These are phyloP conservation scores for Tragelaphus strepsiceros DNA, from an alignment of 2,113 vertebrate genomes.

Conservation along the genomic window DNA sequence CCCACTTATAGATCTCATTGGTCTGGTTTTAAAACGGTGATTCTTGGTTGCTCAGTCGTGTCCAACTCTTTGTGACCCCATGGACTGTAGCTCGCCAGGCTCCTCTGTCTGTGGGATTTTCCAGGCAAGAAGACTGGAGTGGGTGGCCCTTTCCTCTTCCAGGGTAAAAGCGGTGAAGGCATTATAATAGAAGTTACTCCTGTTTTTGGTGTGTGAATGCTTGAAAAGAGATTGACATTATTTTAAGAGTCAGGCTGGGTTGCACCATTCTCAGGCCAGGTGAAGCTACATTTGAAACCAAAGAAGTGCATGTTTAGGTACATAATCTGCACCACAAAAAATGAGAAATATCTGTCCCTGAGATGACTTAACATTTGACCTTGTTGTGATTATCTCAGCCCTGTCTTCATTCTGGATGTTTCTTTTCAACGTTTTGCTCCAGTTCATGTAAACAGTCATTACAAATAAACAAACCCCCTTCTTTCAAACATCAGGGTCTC, in stretches of 20 bases:
- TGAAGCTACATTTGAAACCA: neutral
- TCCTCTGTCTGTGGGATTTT: neutral
- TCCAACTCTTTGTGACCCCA: neutral
- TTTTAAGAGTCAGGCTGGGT: neutral
- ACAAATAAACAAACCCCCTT: neutral
- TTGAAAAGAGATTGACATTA: neutral
- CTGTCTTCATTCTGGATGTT: neutral
- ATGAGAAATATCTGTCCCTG: neutral
- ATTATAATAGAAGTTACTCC: neutral
- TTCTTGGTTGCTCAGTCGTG: neutral
- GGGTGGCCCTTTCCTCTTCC: neutral
- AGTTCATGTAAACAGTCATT: slow-evolving; percentile 17
- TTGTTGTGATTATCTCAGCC: neutral
- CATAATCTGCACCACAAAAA: neutral
- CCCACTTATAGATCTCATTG: neutral
- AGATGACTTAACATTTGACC: neutral
- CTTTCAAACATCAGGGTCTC: neutral
- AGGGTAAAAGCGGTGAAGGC: neutral
- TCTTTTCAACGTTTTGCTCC: slow-evolving; percentile 35
- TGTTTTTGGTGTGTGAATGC: neutral
- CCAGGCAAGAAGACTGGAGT: neutral
- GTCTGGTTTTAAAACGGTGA: neutral
- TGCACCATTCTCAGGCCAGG: neutral
- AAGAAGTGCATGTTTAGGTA: neutral
- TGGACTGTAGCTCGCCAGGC: neutral